These are phyloP conservation scores for Acrossocheilus fasciatus DNA, from an alignment of 2,797 vertebrate species.

Conservation along the genomic window DNA sequence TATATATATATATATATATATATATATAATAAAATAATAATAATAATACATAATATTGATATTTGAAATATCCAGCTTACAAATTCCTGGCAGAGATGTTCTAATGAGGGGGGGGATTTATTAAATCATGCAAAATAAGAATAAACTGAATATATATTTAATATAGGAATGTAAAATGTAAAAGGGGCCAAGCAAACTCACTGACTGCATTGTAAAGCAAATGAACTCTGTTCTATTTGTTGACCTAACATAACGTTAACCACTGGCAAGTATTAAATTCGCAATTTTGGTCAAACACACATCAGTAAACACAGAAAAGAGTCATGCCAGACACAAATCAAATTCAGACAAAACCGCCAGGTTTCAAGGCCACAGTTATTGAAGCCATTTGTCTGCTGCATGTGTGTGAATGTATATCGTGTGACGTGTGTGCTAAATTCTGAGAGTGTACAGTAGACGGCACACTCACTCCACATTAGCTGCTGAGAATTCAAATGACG, in stretches of 20 bases:
- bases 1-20: no score
- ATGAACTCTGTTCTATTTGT: neutral
- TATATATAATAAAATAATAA: no score
- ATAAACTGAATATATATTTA: neutral
- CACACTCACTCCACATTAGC: constrained; percentile 76
- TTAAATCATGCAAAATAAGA: neutral
- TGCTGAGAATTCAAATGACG: constrained; percentile 46
- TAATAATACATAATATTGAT: neutral
- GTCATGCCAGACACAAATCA: neutral
- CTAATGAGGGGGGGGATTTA: neutral
- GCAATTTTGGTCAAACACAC: neutral
- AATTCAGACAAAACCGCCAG: constrained; percentile 8
- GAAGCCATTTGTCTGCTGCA: neutral
- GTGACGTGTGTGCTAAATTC: constrained; percentile 52
- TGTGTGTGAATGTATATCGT: neutral
- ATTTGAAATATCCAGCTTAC: neutral
- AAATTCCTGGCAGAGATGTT: neutral
- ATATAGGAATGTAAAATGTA: neutral
- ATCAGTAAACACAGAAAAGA: neutral
- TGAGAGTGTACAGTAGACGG: constrained; percentile 71
- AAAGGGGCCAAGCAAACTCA: neutral
- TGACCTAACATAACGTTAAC: neutral
- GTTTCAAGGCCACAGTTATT: constrained; percentile 15
- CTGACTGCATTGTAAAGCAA: neutral
- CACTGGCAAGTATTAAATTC: neutral